phyloP scores from a whole-genome alignment of 2,888 invertebrate genomes.

The Campoplex nolae region DNA sequence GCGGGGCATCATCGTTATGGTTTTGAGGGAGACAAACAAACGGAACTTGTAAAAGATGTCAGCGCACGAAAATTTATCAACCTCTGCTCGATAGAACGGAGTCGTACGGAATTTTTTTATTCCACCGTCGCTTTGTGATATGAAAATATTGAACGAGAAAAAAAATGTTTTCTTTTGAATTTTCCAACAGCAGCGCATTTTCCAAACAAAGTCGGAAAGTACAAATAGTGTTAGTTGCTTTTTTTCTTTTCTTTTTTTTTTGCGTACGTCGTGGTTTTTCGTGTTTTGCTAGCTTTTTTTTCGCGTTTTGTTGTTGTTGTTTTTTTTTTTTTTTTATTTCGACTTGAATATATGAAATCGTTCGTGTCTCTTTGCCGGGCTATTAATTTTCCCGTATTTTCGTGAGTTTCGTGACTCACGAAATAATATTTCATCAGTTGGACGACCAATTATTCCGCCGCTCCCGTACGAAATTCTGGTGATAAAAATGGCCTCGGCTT shows the following conservation, averaged over 20 bases:
- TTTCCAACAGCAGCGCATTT: constrained; percentile 83
- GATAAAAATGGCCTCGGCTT: constrained; percentile 74
- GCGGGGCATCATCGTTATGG: background rate
- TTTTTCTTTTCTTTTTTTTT: constrained; percentile 21
- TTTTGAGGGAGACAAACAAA: background rate
- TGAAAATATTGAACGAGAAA: constrained; percentile 28
- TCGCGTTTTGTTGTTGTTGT: too few relatives aligned
- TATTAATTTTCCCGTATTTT: constrained; percentile 12
- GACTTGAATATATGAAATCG: constrained; percentile 60
- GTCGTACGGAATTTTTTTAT: background rate
- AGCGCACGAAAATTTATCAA: background rate
- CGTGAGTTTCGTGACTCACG: constrained; percentile 66
- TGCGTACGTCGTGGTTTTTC: constrained; percentile 80
- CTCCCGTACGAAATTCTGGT: constrained; percentile 62
- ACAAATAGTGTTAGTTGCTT: constrained; percentile 82
- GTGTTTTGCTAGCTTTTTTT: constrained; percentile 73
- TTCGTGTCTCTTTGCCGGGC: constrained; percentile 51
- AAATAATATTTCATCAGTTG: constrained; percentile 68
- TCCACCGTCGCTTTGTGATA: background rate
- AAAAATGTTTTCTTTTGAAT: constrained; percentile 75
- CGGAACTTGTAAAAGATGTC: background rate
- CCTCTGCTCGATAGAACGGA: too few relatives aligned
- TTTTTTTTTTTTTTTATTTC: constrained; percentile 47
- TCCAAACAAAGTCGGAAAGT: constrained; percentile 77
- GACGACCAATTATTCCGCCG: constrained; percentile 65